phyloP scores from a whole-genome alignment of 2,888 invertebrate genomes.

The Drosophila meridionalis region DNA sequence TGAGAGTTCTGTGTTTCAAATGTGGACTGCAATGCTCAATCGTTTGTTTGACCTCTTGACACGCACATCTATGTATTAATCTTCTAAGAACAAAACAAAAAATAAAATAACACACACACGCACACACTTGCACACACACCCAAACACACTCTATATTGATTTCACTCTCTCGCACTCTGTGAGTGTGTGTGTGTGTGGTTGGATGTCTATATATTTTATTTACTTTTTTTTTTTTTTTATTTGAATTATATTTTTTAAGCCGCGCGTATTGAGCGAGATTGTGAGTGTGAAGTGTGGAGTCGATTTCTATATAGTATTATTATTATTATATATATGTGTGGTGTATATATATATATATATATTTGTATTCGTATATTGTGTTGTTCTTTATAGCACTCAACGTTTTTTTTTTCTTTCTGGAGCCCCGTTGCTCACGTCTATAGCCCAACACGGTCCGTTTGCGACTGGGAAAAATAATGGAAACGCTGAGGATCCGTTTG shows the following conservation, averaged over 20 bases:
- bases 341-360: slow-evolving; percentile 13
- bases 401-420: slow-evolving; percentile 34
- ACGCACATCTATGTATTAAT: slow-evolving; percentile 60
- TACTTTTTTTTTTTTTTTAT: slow-evolving; percentile 12
- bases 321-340: slow-evolving; percentile 7
- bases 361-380: slow-evolving; percentile 12
- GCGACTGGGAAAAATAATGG: slow-evolving; percentile 81
- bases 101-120: slow-evolving; percentile 19
- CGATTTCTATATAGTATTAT: slow-evolving; percentile 37
- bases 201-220: slow-evolving; percentile 17
- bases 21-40: slow-evolving; percentile 53
- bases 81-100: slow-evolving; percentile 53
- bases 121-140: slow-evolving; percentile 15
- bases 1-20: slow-evolving; percentile 25
- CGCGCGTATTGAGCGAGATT: slow-evolving; percentile 52
- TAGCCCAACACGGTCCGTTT: slow-evolving; percentile 84
- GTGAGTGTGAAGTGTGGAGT: slow-evolving; percentile 32
- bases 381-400: slow-evolving; percentile 23
- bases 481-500: slow-evolving; percentile 71
- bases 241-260: slow-evolving; percentile 6
- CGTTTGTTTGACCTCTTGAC: slow-evolving; percentile 66
- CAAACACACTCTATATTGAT: slow-evolving; percentile 33
- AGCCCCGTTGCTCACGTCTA: slow-evolving; percentile 82
- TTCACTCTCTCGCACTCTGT: slow-evolving; percentile 9
- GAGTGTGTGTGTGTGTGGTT: slow-evolving; percentile 5